Base-by-base conservation (phyloP, 2,113 vertebrate genomes). In the Macquaria australasica region DNA sequence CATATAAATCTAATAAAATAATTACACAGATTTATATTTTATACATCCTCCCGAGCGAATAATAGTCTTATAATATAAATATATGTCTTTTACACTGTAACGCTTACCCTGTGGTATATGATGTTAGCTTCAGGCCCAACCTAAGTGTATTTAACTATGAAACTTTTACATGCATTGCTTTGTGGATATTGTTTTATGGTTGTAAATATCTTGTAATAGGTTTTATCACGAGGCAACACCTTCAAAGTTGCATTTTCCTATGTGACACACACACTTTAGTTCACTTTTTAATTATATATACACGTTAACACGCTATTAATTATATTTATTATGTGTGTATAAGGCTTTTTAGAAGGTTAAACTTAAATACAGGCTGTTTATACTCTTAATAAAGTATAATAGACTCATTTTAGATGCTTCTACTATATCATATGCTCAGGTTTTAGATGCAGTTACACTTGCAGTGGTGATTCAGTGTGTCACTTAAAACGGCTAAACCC, bases 1-100 rank as follows among this genome's bases (percentile, higher is more conserved):
- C 20, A 3, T 0, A 43, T 6, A 10, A 25, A 45, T 58, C n/a
- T 59, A 31, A 45, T 63, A 7, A 43, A 81, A 45, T 60, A 79
- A 63, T 73, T 37, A 31, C 69, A 12, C 45, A 34, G 10, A 67
- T 78, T 71, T 81, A 15, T 73, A 73, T 63, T 79, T 74, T n/a
- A 74, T 45, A 23, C 8, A 20, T n/a, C 6, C 55, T 4, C 50
- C 43, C 41, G 1, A 51, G 51, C 34, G 82, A 86, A 78, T 66
- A 28, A 39, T 6, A n/a, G 7, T 45, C 9, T 12, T 15, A 20
- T 5, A 48, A 28, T 50, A 51, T 39, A 43, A 16, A 50, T 4
- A 60, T 20, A 20, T 14, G 7, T 70, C 21, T 18, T 0, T 41
- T 20, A 56, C 31, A 72, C 20, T 45, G 12, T 11, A 12, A 45